Evolutionary conservation across 2,797 vertebrate species (phyloP), one percentile per base, ranked within the genome.

Genomic region (Molossus alvarezi): DNA sequence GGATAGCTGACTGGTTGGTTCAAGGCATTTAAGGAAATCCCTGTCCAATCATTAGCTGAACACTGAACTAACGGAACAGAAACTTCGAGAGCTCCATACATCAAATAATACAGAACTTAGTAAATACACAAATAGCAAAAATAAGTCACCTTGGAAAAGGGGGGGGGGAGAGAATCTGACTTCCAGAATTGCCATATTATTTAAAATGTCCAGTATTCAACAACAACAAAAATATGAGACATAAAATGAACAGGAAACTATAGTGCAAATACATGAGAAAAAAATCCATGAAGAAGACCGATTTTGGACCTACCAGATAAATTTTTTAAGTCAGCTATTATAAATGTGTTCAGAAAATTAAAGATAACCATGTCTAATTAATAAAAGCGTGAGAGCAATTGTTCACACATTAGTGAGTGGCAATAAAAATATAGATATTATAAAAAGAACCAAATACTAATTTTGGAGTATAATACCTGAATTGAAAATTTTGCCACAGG

Each of bases 41-140:
- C 23, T 53, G n/a, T 65, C 12, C 33, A 67, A 1, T 57, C 27
- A 33, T 57, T 76, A 55, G 9, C 23, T 75, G 53, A 69, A 48
- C 37, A 58, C 37, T 67, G 33, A 57, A 37, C 13, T 69, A 60
- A 60, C 55, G 69, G 41, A 71, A 4, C 55, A 93, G 55, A 62
- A 8, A 87, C 15, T 21, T 62, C 25, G 58, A 48, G 20, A 27
- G 3, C 21, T 48, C 5, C 7, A 25, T 57, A 48, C 33, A 29
- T 37, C 13, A 27, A 65, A 25, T 51, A 83, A 45, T 45, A 48
- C 10, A 58, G 51, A 84, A 85, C 58, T 86, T 86, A 86, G 1
- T 86, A 84, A 65, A 76, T 13, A 25, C 48, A 86, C 37, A 55
- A 79, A 67, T 14, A 89, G 29, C 41, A 82, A 67, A 75, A 92